Percentiles rank a stretch among this genome's conserved stretches.
Conservation (phyloP, 2,888 invertebrate species). For the Heteropelma amictum region DNA sequence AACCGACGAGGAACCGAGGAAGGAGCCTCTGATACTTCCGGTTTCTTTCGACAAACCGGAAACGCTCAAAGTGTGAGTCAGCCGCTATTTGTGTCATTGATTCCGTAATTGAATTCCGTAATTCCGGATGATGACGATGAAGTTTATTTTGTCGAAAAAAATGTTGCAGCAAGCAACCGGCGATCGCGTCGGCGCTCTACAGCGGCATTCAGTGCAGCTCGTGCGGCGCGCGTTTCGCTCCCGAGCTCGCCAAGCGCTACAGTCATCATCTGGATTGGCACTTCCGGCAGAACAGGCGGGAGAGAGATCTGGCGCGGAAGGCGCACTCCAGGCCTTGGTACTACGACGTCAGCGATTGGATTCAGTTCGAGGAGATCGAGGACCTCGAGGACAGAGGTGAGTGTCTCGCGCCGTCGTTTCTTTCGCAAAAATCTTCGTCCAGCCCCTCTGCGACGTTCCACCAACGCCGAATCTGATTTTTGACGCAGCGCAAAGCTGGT, state of each 20-base stretch:
- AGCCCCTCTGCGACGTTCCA: no score
- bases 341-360: slow-evolving; percentile 94
- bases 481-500: slow-evolving; percentile 89
- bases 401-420: not conserved
- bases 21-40: slow-evolving; percentile 79
- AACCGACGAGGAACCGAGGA: slow-evolving; percentile 70
- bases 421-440: no score
- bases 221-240: slow-evolving; percentile 96
- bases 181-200: slow-evolving; percentile 86
- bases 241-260: slow-evolving; percentile 93
- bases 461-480: not conserved
- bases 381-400: slow-evolving; percentile 92
- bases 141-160: no score
- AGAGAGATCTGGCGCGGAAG: slow-evolving; percentile 90
- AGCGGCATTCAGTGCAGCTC: slow-evolving; percentile 97
- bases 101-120: not conserved
- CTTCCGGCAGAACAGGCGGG: slow-evolving; percentile 94
- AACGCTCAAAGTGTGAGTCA: slow-evolving; percentile 85
- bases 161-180: slow-evolving; percentile 85
- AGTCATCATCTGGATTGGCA: slow-evolving; percentile 99
- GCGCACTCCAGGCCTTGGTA: slow-evolving; percentile 94
- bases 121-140: no score
- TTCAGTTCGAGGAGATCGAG: slow-evolving; percentile 95
- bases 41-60: slow-evolving; percentile 86
- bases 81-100: not conserved